Evolutionary conservation across 2,113 vertebrate genomes (phyloP).

Genomic region (Procavia capensis): DNA sequence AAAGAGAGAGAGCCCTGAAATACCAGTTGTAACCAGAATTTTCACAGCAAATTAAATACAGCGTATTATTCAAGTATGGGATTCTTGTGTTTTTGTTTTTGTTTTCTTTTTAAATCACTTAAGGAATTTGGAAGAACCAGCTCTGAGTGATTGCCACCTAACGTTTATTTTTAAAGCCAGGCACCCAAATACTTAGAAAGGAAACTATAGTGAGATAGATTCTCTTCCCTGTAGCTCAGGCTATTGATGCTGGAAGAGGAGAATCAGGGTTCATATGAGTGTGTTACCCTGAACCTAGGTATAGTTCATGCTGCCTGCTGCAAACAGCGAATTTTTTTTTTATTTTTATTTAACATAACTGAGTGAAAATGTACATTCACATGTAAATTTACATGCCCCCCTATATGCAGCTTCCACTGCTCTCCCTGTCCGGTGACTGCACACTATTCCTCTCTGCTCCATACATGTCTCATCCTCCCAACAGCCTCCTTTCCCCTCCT

Average conservation of each 20-base stretch:
- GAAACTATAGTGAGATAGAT: not conserved
- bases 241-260: not conserved
- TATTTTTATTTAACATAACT: too few relatives aligned
- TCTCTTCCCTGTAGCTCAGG: not conserved
- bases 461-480: too few relatives aligned
- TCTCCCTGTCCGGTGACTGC: too few relatives aligned
- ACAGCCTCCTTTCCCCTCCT: too few relatives aligned
- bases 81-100: not conserved
- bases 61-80: not conserved
- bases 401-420: too few relatives aligned
- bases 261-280: not conserved
- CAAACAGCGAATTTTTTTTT: too few relatives aligned
- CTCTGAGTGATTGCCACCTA: not conserved
- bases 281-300: too few relatives aligned
- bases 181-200: not conserved
- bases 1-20: not conserved
- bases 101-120: not conserved
- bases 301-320: too few relatives aligned
- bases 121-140: not conserved
- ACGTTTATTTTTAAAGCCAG: not conserved
- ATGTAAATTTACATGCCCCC: too few relatives aligned
- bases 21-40: not conserved
- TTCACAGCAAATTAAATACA: constrained; percentile 35
- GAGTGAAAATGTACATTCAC: too few relatives aligned
- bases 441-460: too few relatives aligned